Base-by-base conservation (phyloP, 2,113 vertebrate genomes). In the Diglossa brunneiventris region DNA sequence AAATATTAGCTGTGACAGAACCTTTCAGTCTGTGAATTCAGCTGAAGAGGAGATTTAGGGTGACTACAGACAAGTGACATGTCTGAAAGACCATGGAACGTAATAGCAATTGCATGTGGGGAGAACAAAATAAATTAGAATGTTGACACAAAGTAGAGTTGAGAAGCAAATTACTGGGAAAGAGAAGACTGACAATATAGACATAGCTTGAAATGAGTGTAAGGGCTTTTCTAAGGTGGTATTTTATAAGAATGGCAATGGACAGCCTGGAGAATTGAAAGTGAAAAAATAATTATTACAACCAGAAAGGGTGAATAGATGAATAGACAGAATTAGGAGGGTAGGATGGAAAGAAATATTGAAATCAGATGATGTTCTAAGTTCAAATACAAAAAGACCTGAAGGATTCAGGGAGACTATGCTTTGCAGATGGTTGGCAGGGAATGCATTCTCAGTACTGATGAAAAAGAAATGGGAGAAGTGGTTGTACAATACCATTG, bases 1-100 rank as follows among this genome's bases (percentile, higher is more conserved):
- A 84, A 81, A 63, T 84, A 74, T 77, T 95, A 87, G 28, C 46
- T 89, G 46, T 86, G 83, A 83, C 70, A 88, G 56, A 77, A 92
- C 26, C 33, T 94, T 95, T 89, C 83, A 81, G n/a, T 70, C 23
- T 81, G 59, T 84, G 68, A 77, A 37, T 66, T 94, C 87, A 84
- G 26, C 44, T 35, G 55, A 92, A 87, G 42, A 77, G 31, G 47
- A 74, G 41, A 67, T 86, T 95, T 74, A 83, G 61, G 68, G 59
- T 53, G 59, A 70, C 62, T 85, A 49, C 50, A 83, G 63, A 58
- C 37, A 92, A 82, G 53, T 6, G 9, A 84, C 18, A 63, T 17
- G 15, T 64, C 61, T 68, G 62, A 89, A 82, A 85, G 20, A 72
- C 27, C 37, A 61, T 4, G 16, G 39, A 93, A 79, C 10, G 27